These are phyloP conservation scores for Ryuthela nishihirai DNA, from an alignment of 2,888 invertebrate species.

Conservation along the genomic window DNA sequence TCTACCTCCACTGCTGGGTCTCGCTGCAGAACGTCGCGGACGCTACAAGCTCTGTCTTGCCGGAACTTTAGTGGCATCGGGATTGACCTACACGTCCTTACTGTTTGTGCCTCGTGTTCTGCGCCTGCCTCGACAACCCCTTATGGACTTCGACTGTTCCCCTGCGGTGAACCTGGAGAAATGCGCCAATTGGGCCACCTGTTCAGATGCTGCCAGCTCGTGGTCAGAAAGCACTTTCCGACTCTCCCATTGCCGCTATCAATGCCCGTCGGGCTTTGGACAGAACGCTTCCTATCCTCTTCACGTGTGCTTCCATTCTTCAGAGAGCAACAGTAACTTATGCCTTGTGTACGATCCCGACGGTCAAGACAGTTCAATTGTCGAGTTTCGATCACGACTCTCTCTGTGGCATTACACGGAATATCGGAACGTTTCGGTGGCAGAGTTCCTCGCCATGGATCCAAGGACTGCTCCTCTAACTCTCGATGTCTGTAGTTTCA, in stretches of 20 bases:
- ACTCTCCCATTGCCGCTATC: conserved; percentile 39
- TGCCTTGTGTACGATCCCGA: conserved; percentile 33
- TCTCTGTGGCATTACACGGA: conserved; percentile 39
- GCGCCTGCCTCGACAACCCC: conserved; percentile 36
- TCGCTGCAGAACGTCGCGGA: conserved; percentile 70
- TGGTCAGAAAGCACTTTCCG: conserved; percentile 25
- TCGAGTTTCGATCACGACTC: conserved; percentile 39
- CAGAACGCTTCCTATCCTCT: conserved; percentile 31
- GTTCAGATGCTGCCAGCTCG: conserved; percentile 23
- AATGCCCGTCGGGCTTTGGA: conserved; percentile 14
- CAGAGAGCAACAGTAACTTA: conserved; percentile 13
- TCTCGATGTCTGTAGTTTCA: conserved; percentile 31
- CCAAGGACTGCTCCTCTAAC: background rate
- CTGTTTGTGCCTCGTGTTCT: conserved; percentile 47
- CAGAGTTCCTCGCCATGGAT: conserved; percentile 17
- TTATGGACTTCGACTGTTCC: conserved; percentile 42
- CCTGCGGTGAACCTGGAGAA: conserved; percentile 41
- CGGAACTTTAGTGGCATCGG: conserved; percentile 47
- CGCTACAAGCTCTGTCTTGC: conserved; percentile 49
- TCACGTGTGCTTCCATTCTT: conserved; percentile 37
- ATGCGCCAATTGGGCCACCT: conserved; percentile 41
- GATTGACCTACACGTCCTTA: conserved; percentile 47
- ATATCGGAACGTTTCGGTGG: conserved; percentile 18
- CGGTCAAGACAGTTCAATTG: conserved; percentile 11
- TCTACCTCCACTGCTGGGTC: conserved; percentile 72